phyloP scores from a whole-genome alignment of 2,888 invertebrate genomes.

The Melolontha melolontha region DNA sequence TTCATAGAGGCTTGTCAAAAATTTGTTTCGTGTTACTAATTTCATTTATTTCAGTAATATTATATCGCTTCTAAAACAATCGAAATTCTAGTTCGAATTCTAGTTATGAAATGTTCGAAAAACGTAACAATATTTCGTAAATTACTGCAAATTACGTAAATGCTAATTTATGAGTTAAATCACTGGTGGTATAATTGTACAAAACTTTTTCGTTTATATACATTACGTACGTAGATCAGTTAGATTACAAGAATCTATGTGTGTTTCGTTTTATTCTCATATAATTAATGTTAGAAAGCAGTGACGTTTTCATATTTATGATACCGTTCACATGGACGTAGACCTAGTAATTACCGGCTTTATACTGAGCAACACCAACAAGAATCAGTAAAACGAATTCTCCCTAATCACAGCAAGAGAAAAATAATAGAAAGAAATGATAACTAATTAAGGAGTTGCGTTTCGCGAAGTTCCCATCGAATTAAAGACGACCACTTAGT shows the following conservation, averaged over 20 bases:
- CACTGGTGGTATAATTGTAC: too few species aligned
- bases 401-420: too few species aligned
- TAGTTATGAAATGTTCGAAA: too few species aligned
- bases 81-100: too few species aligned
- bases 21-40: neutral
- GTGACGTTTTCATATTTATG: slow-evolving; percentile 8
- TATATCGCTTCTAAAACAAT: neutral
- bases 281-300: slow-evolving; percentile 11
- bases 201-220: neutral
- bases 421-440: slow-evolving; percentile 8
- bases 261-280: slow-evolving; percentile 3
- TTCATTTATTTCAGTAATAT: neutral
- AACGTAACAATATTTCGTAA: too few species aligned
- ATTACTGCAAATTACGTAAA: too few species aligned
- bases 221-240: neutral
- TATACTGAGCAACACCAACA: neutral
- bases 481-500: slow-evolving; percentile 14
- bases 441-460: slow-evolving; percentile 17
- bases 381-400: neutral
- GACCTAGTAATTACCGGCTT: slow-evolving; percentile 1
- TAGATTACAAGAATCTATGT: neutral
- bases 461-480: slow-evolving; percentile 23
- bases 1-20: too few species aligned
- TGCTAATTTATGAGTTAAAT: too few species aligned
- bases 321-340: slow-evolving; percentile 1